Evolutionary conservation across 2,113 vertebrate genomes (phyloP), one percentile per base, ranked within the genome.

Genomic region (Mobula birostris): DNA sequence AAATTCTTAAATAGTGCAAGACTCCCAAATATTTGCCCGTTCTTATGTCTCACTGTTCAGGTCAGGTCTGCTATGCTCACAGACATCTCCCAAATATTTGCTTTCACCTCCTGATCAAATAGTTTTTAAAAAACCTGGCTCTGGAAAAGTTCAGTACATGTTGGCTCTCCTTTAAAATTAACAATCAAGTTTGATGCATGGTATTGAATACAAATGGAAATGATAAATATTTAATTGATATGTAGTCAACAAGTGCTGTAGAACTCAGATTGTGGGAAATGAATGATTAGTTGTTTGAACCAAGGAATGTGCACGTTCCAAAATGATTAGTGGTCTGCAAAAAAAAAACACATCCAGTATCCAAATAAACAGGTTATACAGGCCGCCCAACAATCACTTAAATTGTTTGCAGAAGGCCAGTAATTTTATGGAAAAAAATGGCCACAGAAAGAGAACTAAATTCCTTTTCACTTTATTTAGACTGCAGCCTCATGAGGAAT

Each of bases 351-450:
- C 14, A 17, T 68, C 85, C 29, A 17, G 29, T 0, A 88, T 66
- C 85, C 85, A 32, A 24, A 87, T 15, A 61, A 87, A n/a, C 76
- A 9, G 76, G 24, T 77, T 87, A 29, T 29, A 0, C 11, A 2
- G 61, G 85, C 27, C n/a, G 58, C 29, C 58, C n/a, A 88, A 88
- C 61, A 58, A 66, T 66, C 63, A 90, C 5, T 66, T 19, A 32
- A 66, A 66, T 32, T 66, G 29, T 68, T 66, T 90, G 85, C 85
- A 90, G 85, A 68, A 88, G 29, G 83, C 83, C 58, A 88, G 24
- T 66, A 29, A 66, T 88, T n/a, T 12, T 17, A 8, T 66, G 29
- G n/a, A 17, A 29, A 19, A 17, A 66, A 90, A 12, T 68, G 58
- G 61, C 63, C 85, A 66, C 66, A 6, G 12, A 15, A 61, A 90